Conservation (phyloP, 1,140 invertebrate species). For the Eurosta solidaginis region DNA sequence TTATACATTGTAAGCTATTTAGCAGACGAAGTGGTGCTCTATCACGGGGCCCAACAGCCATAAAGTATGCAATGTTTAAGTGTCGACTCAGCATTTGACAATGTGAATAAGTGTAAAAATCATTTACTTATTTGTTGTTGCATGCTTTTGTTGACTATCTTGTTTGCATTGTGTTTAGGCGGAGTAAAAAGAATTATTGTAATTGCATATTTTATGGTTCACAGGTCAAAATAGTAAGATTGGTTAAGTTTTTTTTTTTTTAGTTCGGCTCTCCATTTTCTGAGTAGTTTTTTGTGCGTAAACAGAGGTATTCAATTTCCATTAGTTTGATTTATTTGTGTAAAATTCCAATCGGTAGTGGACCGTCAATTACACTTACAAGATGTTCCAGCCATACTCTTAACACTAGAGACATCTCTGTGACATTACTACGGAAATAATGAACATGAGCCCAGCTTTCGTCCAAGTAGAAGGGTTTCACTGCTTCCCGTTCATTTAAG, state of each 20-base stretch:
- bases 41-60: not conserved
- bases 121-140: not conserved
- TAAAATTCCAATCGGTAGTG: too few species aligned
- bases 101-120: conserved; percentile 13
- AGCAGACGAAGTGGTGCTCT: not conserved
- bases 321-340: not conserved
- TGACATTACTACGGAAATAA: too few species aligned
- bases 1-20: not conserved
- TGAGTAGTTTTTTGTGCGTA: too few species aligned
- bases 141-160: not conserved
- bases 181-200: conserved; percentile 22
- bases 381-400: too few species aligned
- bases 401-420: too few species aligned
- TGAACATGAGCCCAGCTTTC: too few species aligned
- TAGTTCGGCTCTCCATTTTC: too few species aligned
- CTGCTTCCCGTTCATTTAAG: too few species aligned
- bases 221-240: conserved; percentile 2
- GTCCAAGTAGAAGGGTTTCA: too few species aligned
- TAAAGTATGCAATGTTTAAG: conserved; percentile 6
- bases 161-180: not conserved
- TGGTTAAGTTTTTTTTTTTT: too few species aligned
- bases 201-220: conserved; percentile 20
- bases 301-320: not conserved
- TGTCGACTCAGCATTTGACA: conserved; percentile 26
- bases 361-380: too few species aligned